These are phyloP conservation scores for Hypena proboscidalis DNA, from an alignment of 2,888 invertebrate genomes.

Conservation along the genomic window DNA sequence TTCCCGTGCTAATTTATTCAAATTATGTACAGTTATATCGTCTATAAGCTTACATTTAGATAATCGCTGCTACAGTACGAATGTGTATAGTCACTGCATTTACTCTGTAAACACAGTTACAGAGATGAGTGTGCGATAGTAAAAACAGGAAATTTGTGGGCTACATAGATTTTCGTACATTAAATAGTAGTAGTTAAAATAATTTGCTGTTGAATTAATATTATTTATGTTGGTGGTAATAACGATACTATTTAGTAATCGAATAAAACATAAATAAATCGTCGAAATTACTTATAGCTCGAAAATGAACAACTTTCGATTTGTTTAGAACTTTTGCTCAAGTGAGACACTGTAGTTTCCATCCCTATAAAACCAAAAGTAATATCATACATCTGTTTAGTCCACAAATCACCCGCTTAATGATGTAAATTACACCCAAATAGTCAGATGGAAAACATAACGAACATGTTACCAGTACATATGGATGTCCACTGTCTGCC, in stretches of 20 bases:
- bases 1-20: slow-evolving; percentile 75
- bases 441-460: slow-evolving; percentile 51
- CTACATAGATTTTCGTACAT: too few relatives aligned
- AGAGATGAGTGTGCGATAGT: slow-evolving; percentile 65
- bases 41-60: slow-evolving; percentile 60
- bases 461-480: slow-evolving; percentile 51
- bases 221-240: too few relatives aligned
- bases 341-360: too few relatives aligned
- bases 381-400: background rate
- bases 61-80: slow-evolving; percentile 47
- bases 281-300: too few relatives aligned
- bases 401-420: slow-evolving; percentile 20
- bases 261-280: too few relatives aligned
- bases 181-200: too few relatives aligned
- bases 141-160: slow-evolving; percentile 18
- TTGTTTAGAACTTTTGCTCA: too few relatives aligned
- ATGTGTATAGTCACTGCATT: slow-evolving; percentile 59
- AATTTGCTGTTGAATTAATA: too few relatives aligned
- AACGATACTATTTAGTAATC: too few relatives aligned
- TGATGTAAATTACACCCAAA: slow-evolving; percentile 38
- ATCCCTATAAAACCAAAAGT: too few relatives aligned
- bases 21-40: slow-evolving; percentile 71
- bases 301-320: too few relatives aligned
- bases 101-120: slow-evolving; percentile 71
- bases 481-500: slow-evolving; percentile 56